phyloP scores from a whole-genome alignment of 2,888 invertebrate species.

The Monoplex corrugatus region DNA sequence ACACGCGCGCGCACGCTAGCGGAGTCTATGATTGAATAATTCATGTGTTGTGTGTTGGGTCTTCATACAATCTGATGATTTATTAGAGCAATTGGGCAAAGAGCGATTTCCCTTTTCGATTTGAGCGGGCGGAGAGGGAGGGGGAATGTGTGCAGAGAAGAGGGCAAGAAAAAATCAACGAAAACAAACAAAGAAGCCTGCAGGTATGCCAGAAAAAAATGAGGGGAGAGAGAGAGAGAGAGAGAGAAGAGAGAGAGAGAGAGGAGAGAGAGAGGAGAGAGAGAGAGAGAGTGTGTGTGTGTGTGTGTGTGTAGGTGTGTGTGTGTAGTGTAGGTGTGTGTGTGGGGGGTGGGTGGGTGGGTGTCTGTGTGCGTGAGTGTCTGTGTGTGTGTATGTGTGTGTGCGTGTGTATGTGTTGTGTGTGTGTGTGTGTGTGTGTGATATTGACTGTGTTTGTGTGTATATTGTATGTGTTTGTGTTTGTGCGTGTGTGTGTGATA shows the following conservation, averaged over 20 bases:
- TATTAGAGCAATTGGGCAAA: background rate
- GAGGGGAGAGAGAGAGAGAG: background rate
- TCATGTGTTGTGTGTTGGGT: background rate
- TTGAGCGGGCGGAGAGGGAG: background rate
- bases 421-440: constrained; percentile 10
- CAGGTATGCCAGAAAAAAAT: too few species aligned
- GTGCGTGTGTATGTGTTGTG: background rate
- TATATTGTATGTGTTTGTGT: background rate
- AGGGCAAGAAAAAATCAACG: too few species aligned
- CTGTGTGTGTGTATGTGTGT: background rate
- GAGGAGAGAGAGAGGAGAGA: background rate
- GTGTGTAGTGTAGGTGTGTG: background rate
- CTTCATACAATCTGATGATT: constrained; percentile 4
- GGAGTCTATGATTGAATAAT: background rate
- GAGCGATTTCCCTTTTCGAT: background rate
- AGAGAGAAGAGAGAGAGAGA: background rate
- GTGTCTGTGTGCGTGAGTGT: background rate
- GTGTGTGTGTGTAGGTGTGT: background rate
- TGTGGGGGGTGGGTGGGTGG: background rate
- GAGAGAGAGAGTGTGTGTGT: background rate
- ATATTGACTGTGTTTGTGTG: background rate
- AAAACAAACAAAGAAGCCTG: too few species aligned
- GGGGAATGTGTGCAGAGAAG: background rate
- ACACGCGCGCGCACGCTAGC: background rate
- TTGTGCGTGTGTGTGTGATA: background rate